Evolutionary conservation across 2,888 invertebrate genomes (phyloP), one percentile per base, ranked within the genome.

Genomic region (Cyrtodaria siliqua): DNA sequence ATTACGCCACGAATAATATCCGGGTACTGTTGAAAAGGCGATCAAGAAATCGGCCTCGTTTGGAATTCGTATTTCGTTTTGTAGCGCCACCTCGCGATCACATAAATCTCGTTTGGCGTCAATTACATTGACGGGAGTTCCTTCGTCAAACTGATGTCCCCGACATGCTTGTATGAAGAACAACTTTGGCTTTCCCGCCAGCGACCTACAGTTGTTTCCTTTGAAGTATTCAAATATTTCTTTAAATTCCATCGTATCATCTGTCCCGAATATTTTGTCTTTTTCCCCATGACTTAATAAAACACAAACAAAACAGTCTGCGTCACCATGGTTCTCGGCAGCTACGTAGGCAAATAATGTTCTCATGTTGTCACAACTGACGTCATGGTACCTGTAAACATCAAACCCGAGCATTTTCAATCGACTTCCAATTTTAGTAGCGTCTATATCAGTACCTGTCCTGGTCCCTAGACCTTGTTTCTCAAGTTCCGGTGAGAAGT

Each of bases 281-380:
- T 96, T 94, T 92, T 98, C 98, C 29, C 99, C 98, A 91, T 99
- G 98, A 66, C 96, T 96, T 81, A 99, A 94, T 53, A 98, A 96
- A 50, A 96, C 96, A 86, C 98, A 94, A 0, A 96, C 93, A 81
- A 99, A 94, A 89, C 98, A 98, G 92, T 98, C 98, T 85, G 95
- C 94, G 42, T 97, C 95, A 0, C 95, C 94, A 92, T 98, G 97
- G 93, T 98, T 96, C 93, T 95, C 94, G 67, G 94, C 94, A 16
- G 97, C 95, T 82, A 95, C 96, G 95, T 89, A 23, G 74, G 86
- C 9, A 42, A 75, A 66, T 81, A 44, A 6, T 16, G 3, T 16
- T 16, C 16, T 44, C 16, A 98, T 94, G 75, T 97, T 95, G 67
- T 94, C 94, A 64, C 95, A 95, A 80, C 95, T 95, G 63, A 95